Percentiles rank a stretch among this genome's conserved stretches.
phyloP scores from a whole-genome alignment of 2,113 vertebrate genomes.

The Cromileptes altivelis region DNA sequence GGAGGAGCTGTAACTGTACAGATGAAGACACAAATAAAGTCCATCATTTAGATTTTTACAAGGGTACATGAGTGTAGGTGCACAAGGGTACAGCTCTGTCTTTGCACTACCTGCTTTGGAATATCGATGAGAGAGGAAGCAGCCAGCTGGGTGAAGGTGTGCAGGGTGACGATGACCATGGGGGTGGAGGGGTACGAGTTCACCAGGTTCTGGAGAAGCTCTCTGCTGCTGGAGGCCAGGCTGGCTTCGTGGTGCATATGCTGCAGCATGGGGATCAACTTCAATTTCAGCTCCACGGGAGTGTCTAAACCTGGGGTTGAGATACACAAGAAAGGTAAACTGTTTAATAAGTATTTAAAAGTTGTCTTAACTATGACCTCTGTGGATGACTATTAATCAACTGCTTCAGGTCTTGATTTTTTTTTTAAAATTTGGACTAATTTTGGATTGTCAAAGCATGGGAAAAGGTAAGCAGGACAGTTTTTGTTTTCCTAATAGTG shows the following conservation, averaged over 20 bases:
- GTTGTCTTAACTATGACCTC: too few species aligned
- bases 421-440: too few species aligned
- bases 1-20: constrained; percentile 91
- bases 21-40: not conserved
- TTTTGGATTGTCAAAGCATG: too few species aligned
- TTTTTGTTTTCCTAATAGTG: too few species aligned
- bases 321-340: not conserved
- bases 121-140: constrained; percentile 96
- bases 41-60: not conserved
- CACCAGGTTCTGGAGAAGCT: constrained; percentile 94
- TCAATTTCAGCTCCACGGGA: constrained; percentile 96
- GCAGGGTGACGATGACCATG: constrained; percentile 96
- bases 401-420: too few species aligned
- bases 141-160: constrained; percentile 96
- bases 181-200: constrained; percentile 95
- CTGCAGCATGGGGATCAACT: constrained; percentile 96
- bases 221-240: constrained; percentile 93
- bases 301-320: constrained; percentile 90
- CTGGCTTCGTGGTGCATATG: constrained; percentile 98
- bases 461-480: too few species aligned
- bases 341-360: too few species aligned
- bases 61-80: too few species aligned
- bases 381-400: too few species aligned
- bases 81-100: not conserved
- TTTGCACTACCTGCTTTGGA: constrained; percentile 91